Base-by-base conservation (phyloP, 2,797 vertebrate species). In the Glossophaga mutica region DNA sequence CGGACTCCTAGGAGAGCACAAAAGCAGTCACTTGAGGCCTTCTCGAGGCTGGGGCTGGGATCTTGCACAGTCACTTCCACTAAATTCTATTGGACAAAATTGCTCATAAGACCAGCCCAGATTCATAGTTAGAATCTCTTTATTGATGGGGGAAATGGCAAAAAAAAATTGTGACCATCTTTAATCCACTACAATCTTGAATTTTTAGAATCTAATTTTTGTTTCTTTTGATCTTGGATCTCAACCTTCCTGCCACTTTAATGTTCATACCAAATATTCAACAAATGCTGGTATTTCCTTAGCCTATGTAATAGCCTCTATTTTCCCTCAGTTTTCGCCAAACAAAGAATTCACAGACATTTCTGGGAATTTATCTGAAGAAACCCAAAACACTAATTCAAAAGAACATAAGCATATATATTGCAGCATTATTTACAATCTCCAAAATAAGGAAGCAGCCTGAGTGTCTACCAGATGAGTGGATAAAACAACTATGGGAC, bases 321-420 rank as follows among this genome's bases (percentile, higher is more conserved):
- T 95, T 57, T 84, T 94, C 62, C 8, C 39, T 78, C 16, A 6
- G 3, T 59, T 97, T 92, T 37, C 57, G 44, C 65, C 19, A 82
- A 87, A 94, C 76, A 86, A 84, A 96, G 92, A 85, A 97, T 96
- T 90, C 96, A 96, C 87, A 97, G 96, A 95, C 37, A 39, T 29
- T 65, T 65, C 62, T n/a, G 62, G 32, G 62, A 65, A 65, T 65
- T 65, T 65, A 65, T 65, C 62, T n/a, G 62, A 65, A n/a, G 62
- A 65, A 65, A 65, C 32, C 32, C 32, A 29, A n/a, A 62, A 65
- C 62, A 65, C 62, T n/a, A 65, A n/a, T 65, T 65, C 26, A 14
- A n/a, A 65, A 65, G 32, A n/a, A 65, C 62, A 65, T n/a, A 65
- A 65, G 62, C 62, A n/a, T n/a, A 6, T 65, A 16, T 5, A 32